Percentiles rank a stretch among this genome's conserved stretches.
Conservation (phyloP, 2,888 invertebrate species). For the Phytoseiulus persimilis region DNA sequence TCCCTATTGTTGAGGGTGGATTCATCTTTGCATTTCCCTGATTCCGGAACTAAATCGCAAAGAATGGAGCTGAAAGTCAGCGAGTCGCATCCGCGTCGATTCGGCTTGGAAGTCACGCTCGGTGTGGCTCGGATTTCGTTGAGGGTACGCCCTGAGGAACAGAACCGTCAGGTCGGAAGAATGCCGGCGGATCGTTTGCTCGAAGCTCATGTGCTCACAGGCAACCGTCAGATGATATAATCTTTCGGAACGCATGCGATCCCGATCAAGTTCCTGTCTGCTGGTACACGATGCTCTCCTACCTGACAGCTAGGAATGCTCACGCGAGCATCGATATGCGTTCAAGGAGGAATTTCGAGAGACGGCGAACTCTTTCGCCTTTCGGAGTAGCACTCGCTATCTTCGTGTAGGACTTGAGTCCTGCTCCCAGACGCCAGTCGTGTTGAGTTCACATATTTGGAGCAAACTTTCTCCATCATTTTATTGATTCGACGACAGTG, state of each 20-base stretch:
- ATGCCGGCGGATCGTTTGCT: not conserved
- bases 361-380: not conserved
- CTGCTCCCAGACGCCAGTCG: not conserved
- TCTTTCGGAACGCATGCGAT: not conserved
- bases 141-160: not conserved
- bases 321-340: not conserved
- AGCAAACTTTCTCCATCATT: not conserved
- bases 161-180: not conserved
- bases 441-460: not conserved
- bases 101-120: no score
- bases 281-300: not conserved
- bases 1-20: no score
- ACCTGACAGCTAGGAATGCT: not conserved
- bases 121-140: not conserved
- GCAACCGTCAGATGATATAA: not conserved
- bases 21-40: no score
- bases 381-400: not conserved
- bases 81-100: no score
- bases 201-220: not conserved
- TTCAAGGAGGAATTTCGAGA: not conserved
- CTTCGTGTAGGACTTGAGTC: not conserved
- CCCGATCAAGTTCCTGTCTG: not conserved
- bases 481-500: no score
- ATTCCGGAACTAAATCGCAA: no score
- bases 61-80: no score